These are phyloP conservation scores for Teleogryllus occipitalis DNA, from an alignment of 1,140 invertebrate genomes.

Conservation along the genomic window DNA sequence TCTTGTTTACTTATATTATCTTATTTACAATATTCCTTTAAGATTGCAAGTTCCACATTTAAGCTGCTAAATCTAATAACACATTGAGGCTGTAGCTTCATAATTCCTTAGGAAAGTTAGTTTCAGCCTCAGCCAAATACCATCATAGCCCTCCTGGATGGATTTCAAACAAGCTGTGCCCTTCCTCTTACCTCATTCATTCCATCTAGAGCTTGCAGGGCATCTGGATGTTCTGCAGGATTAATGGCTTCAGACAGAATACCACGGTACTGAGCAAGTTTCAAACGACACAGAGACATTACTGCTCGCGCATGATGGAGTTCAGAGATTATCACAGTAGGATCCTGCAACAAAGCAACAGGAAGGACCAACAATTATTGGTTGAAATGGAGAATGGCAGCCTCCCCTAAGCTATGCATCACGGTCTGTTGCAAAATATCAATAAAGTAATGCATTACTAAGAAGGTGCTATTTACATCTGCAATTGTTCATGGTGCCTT, in stretches of 20 bases:
- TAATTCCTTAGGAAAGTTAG: neutral
- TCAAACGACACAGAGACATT: slow-evolving; percentile 35
- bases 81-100: too few species aligned
- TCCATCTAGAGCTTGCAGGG: slow-evolving; percentile 35
- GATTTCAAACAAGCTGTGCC: neutral
- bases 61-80: too few species aligned
- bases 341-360: slow-evolving; percentile 31
- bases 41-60: too few species aligned
- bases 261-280: slow-evolving; percentile 34
- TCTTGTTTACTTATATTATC: too few species aligned
- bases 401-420: too few species aligned
- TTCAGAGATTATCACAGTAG: slow-evolving; percentile 34
- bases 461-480: too few species aligned
- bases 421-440: too few species aligned
- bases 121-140: neutral
- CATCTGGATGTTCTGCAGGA: slow-evolving; percentile 28
- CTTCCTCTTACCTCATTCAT: slow-evolving; percentile 35
- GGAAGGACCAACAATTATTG: slow-evolving; percentile 30
- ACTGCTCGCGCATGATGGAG: slow-evolving; percentile 37
- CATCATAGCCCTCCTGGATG: neutral
- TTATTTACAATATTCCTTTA: too few species aligned
- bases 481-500: too few species aligned
- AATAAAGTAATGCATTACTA: too few species aligned
- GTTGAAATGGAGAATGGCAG: neutral
- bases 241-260: slow-evolving; percentile 33